Evolutionary conservation across 2,113 vertebrate genomes (phyloP).

Genomic region (Callipepla californica): DNA sequence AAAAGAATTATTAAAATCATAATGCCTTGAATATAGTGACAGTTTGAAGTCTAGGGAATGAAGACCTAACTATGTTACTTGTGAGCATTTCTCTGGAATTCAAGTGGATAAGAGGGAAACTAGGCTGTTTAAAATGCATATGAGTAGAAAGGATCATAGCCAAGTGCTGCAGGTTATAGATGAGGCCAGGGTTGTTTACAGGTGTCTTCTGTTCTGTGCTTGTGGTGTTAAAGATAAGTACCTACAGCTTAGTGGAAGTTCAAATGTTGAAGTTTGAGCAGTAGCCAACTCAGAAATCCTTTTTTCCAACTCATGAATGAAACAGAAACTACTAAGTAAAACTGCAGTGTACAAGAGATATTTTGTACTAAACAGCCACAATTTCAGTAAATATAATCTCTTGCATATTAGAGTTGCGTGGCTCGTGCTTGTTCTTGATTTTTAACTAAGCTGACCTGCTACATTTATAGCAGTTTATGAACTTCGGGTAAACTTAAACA

Average conservation of each 20-base stretch:
- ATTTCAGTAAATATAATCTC: background rate
- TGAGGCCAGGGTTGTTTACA: background rate
- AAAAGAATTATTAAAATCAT: background rate
- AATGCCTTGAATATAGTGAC: background rate
- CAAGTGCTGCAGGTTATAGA: background rate
- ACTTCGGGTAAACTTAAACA: background rate
- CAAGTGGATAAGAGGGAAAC: background rate
- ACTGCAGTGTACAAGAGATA: background rate
- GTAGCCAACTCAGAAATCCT: background rate
- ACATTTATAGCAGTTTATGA: background rate
- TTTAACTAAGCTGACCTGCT: background rate
- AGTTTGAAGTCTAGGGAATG: background rate
- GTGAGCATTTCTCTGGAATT: background rate
- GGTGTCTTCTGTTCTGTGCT: background rate
- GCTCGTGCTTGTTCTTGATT: background rate
- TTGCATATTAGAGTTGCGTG: background rate
- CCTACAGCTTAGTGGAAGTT: background rate
- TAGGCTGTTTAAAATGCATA: too few relatives aligned
- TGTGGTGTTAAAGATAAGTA: background rate
- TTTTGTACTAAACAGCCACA: background rate
- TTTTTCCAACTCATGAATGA: background rate
- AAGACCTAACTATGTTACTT: background rate
- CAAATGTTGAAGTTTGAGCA: background rate
- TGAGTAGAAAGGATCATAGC: background rate
- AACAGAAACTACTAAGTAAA: background rate